Conservation (phyloP, 2,888 invertebrate genomes). For the Hypsopygia costalis region DNA sequence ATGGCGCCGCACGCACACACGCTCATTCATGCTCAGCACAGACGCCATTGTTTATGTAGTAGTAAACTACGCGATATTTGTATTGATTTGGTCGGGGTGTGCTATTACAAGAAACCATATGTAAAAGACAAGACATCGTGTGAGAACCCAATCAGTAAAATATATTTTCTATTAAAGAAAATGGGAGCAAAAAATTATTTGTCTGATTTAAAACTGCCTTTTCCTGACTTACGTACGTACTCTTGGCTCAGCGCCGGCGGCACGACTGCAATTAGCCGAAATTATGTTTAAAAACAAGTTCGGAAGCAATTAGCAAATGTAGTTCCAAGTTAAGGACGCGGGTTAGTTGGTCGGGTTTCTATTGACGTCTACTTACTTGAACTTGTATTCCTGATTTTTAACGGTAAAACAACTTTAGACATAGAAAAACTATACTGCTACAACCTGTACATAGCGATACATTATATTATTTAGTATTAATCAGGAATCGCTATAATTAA, state of each 20-base stretch:
- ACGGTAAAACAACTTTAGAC: too few relatives aligned
- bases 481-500: too few relatives aligned
- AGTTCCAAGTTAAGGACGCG: constrained; percentile 55
- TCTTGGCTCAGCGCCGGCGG: constrained; percentile 60
- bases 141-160: background rate
- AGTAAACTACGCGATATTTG: too few relatives aligned
- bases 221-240: constrained; percentile 33
- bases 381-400: background rate
- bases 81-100: too few relatives aligned
- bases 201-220: constrained; percentile 53
- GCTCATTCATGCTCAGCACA: too few relatives aligned
- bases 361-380: background rate
- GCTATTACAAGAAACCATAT: background rate
- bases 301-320: constrained; percentile 73
- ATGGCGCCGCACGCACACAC: too few relatives aligned
- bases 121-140: background rate
- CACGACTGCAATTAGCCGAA: constrained; percentile 72
- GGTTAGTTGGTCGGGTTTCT: constrained; percentile 23
- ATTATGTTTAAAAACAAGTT: constrained; percentile 76
- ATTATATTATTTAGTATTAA: too few relatives aligned
- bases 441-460: too few relatives aligned
- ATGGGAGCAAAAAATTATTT: constrained; percentile 20
- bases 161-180: background rate
- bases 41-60: too few relatives aligned
- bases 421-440: too few relatives aligned